phyloP scores from a whole-genome alignment of 2,113 vertebrate species.

The Embiotoca jacksoni region DNA sequence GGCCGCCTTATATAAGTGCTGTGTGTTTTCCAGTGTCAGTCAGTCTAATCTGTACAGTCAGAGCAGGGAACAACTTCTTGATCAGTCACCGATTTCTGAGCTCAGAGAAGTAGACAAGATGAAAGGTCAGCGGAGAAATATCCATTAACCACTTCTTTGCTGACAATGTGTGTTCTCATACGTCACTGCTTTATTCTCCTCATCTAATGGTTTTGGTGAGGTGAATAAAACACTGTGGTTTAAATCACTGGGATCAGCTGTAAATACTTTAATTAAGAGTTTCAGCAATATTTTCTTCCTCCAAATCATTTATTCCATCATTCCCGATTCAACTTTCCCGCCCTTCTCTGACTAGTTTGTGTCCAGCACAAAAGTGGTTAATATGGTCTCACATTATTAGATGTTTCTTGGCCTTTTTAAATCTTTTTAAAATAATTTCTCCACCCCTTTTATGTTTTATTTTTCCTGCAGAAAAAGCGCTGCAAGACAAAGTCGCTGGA shows the following conservation, averaged over 20 bases:
- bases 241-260: neutral
- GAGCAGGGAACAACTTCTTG: conserved; percentile 13
- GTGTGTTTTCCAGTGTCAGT: conserved; percentile 58
- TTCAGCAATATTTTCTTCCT: neutral
- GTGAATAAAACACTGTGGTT: neutral
- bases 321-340: conserved; percentile 11
- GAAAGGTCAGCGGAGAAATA: conserved; percentile 6
- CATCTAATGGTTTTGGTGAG: neutral
- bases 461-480: conserved; percentile 90
- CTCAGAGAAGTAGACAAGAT: conserved; percentile 11
- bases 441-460: neutral
- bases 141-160: conserved; percentile 58
- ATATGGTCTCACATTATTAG: conserved; percentile 4
- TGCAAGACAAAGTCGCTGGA: conserved; percentile 92
- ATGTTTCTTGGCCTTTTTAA: neutral
- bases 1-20: conserved; percentile 55
- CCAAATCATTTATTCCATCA: neutral
- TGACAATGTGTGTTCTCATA: neutral
- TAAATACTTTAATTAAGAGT: neutral
- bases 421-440: neutral
- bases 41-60: conserved; percentile 12
- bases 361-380: conserved; percentile 58
- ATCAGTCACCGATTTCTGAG: conserved; percentile 15
- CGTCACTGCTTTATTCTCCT: neutral
- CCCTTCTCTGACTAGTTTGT: conserved; percentile 35